Evolutionary conservation across 2,888 invertebrate genomes (phyloP), one percentile per base, ranked within the genome.

Genomic region (Cataglyphis altisquamis): DNA sequence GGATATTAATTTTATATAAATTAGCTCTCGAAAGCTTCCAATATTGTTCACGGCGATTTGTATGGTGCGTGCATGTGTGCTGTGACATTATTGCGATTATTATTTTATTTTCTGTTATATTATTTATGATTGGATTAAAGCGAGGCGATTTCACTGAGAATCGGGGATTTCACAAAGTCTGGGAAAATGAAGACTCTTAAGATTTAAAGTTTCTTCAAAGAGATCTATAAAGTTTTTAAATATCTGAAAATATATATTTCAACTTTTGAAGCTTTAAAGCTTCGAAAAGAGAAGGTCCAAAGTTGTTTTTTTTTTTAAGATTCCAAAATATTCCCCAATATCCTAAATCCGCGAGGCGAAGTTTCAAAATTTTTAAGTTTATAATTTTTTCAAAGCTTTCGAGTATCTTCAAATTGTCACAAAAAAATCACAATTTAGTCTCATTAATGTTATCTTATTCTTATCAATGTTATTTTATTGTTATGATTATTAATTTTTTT

Each of bases 1-100:
- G n/a, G 18, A 60, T 39, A 57, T 66, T 60, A 60, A 68, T 68
- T 77, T 78, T 32, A 18, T 60, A 25, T 25, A 60, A 25, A 66
- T 36, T 36, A n/a, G 41, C 6, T 8, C 39, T 39, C 55, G 39
- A 15, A 6, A 10, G 1, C 1, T 48, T 52, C n/a, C 45, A 29
- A 52, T 64, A 52, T 52, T 48, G 25, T 39, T 39, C 12, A 48
- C 9, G 18, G 32, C 18, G 48, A 63, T 48, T 63, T 29, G 1
- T 29, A 1, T 29, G 25, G 32, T 5, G 5, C 5, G 5, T 32
- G 32, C 0, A 0, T 32, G 32, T 32, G 32, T 48, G 21, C 9
- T 15, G 15, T n/a, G 32, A 10, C 29, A 48, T 5, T 55, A 55
- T 52, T 32, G 6, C 6, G 6, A 1, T 60, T 39, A 60, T 41